Percentiles rank a stretch among this genome's conserved stretches.
Evolutionary conservation across 2,797 vertebrate species (phyloP).

Genomic region (Sciurus vulgaris): DNA sequence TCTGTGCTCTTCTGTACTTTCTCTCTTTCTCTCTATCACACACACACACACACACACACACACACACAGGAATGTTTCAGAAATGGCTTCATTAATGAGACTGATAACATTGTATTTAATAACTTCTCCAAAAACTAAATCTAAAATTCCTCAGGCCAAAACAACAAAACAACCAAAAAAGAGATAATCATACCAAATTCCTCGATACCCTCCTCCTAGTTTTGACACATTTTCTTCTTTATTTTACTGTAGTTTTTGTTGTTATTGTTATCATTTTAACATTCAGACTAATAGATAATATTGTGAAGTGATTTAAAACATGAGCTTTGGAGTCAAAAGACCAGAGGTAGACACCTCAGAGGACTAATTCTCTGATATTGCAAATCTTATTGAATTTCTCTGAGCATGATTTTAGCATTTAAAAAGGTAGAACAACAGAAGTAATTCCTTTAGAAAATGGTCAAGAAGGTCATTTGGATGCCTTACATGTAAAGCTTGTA

Average conservation of each 20-base stretch:
- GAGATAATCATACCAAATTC: not conserved
- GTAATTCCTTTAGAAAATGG: not conserved
- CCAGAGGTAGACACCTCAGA: not conserved
- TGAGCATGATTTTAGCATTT: conserved; percentile 39
- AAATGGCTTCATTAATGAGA: not conserved
- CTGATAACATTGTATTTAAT: not conserved
- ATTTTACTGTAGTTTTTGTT: not conserved
- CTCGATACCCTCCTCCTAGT: not conserved
- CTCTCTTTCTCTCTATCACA: too few species aligned
- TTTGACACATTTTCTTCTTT: not conserved
- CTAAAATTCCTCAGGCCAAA: not conserved
- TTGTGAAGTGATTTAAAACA: conserved; percentile 65
- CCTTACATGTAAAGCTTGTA: not conserved
- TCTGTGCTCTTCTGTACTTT: too few species aligned
- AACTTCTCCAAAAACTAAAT: not conserved
- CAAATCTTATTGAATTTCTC: conserved; percentile 60
- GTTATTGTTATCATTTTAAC: not conserved
- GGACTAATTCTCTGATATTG: conserved; percentile 70
- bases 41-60: too few species aligned
- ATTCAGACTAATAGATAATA: not conserved
- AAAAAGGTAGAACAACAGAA: conserved; percentile 23
- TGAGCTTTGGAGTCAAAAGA: conserved; percentile 65
- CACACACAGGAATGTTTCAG: not conserved
- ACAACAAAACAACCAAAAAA: not conserved
- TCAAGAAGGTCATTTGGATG: not conserved